phyloP scores from a whole-genome alignment of 2,888 invertebrate genomes.

The Lochmaea crataegi region DNA sequence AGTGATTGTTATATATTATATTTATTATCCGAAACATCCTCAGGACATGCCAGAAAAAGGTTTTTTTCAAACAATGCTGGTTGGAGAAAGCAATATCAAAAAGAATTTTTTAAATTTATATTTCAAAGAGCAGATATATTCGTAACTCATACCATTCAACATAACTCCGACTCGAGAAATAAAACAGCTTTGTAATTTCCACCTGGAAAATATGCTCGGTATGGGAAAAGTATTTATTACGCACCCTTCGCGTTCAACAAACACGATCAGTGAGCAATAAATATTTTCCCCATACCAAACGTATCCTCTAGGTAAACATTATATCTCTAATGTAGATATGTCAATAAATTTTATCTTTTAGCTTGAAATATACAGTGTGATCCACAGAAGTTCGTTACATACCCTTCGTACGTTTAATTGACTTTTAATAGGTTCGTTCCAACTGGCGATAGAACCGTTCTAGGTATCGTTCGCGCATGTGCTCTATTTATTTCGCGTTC shows the following conservation, averaged over 20 bases:
- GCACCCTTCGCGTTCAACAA: not conserved
- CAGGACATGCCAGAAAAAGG: not conserved
- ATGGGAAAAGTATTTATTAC: not conserved
- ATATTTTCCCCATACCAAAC: no score
- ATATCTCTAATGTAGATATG: no score
- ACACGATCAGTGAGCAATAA: not conserved
- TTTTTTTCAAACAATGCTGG: not conserved
- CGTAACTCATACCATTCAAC: not conserved
- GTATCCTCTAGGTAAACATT: no score
- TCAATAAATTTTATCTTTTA: no score
- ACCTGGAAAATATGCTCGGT: not conserved
- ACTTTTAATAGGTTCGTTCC: no score
- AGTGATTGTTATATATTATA: not conserved
- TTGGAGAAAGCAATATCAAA: not conserved
- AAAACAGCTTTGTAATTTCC: not conserved
- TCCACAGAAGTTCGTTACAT: no score
- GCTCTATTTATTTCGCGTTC: no score
- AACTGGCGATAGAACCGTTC: no score
- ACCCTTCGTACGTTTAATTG: no score
- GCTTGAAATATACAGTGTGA: no score
- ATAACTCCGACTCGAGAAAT: not conserved
- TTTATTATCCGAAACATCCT: not conserved
- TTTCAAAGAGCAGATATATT: constrained; percentile 2
- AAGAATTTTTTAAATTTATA: constrained; percentile 5
- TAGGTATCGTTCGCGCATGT: no score